These are phyloP conservation scores for Chamaea fasciata DNA, from an alignment of 2,113 vertebrate genomes.

Conservation along the genomic window DNA sequence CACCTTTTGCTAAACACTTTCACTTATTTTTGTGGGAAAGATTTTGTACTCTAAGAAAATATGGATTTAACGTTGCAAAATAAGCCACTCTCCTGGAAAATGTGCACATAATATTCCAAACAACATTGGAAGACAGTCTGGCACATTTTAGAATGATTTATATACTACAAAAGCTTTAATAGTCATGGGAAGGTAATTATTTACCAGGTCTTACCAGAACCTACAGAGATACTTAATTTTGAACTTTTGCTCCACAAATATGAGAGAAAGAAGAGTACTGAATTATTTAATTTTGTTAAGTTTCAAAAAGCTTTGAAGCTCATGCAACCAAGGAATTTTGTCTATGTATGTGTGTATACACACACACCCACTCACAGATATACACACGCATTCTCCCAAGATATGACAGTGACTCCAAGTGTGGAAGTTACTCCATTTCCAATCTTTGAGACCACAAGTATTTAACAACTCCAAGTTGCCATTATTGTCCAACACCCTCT, in stretches of 20 bases:
- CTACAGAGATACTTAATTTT: background rate
- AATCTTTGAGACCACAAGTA: background rate
- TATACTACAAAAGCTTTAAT: background rate
- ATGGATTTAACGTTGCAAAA: background rate
- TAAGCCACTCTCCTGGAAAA: background rate
- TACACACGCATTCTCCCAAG: background rate
- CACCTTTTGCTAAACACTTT: background rate
- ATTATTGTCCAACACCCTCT: background rate
- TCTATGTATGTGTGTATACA: fast-evolving
- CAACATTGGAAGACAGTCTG: background rate
- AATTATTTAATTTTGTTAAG: background rate
- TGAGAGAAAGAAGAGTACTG: background rate
- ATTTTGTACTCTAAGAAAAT: background rate
- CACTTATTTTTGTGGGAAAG: background rate
- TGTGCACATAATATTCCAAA: background rate
- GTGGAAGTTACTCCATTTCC: background rate
- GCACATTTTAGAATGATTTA: background rate
- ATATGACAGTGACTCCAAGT: background rate
- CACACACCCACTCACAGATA: fast-evolving
- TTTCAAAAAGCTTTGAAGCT: background rate
- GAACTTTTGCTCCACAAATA: background rate
- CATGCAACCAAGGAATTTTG: background rate
- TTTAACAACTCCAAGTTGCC: background rate
- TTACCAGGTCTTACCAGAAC: background rate
- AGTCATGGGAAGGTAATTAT: background rate